Evolutionary conservation across 2,888 invertebrate genomes (phyloP), one percentile per base, ranked within the genome.

Genomic region (Cetonia aurata): DNA sequence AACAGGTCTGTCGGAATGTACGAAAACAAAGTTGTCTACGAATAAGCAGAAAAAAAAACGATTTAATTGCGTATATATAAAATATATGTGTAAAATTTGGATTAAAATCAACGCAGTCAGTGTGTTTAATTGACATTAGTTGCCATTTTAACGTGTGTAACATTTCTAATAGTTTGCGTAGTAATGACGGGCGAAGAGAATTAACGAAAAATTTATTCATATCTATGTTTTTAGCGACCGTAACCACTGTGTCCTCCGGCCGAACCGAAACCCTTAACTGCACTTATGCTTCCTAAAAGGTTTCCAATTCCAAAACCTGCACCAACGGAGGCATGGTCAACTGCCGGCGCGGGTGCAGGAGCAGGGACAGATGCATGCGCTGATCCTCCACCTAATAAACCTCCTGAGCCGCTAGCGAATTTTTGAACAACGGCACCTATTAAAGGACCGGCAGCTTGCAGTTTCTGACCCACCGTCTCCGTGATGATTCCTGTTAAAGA

Each of bases 341-440:
- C 59, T 13, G 42, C 55, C 6, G 68, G 50, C 3, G 41, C n/a
- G 6, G 44, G 19, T 50, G 42, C 60, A 1, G 69, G 60, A 15
- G 50, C 31, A 9, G 65, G n/a, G 10, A 60, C 59, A 15, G 67
- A 37, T 13, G 55, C 66, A 37, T 31, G 48, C 15, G 57, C 59
- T 4, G 67, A 59, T 25, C 77, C 78, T 37, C 85, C 81, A 59
- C 86, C 86, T 72, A 70, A 85, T 86, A 76, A 87, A 85, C 52
- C 82, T 79, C 70, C 85, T 77, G 88, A 88, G 67, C 86, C 84
- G 60, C 87, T 82, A 82, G 89, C 87, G 75, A 92, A 86, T 84
- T 91, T 89, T 77, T 89, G 90, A 46, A 91, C 91, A 55, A 93
- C 86, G 15, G 91, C 85, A 76, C 91, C 90, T 65, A 93, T 86